phyloP scores from a whole-genome alignment of 2,113 vertebrate genomes.

The Romanogobio albipinnatus region DNA sequence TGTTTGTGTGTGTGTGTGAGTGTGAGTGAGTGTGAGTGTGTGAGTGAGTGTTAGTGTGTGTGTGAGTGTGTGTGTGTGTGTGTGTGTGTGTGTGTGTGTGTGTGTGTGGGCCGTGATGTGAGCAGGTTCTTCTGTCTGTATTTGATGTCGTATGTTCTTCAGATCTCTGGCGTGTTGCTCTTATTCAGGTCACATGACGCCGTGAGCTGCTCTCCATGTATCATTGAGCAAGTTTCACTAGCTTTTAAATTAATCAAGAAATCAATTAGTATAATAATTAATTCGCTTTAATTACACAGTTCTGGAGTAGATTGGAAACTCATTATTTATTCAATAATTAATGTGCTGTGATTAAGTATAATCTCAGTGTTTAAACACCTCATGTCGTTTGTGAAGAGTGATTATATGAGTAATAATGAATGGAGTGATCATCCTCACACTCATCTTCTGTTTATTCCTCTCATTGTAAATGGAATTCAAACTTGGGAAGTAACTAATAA shows the following conservation, averaged over 20 bases:
- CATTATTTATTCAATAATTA: conserved; percentile 62
- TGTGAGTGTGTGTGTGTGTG: too few species aligned
- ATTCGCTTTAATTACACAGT: conserved; percentile 58
- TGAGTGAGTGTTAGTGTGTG: too few species aligned
- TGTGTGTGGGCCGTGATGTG: too few species aligned
- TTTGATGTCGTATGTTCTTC: too few species aligned
- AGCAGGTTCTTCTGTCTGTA: too few species aligned
- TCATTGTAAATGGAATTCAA: neutral
- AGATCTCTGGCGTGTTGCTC: neutral
- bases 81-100: too few species aligned
- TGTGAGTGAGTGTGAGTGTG: too few species aligned
- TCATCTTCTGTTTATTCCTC: neutral
- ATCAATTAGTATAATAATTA: conserved; percentile 60
- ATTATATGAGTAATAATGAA: conserved; percentile 16
- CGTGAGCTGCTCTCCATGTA: conserved; percentile 31
- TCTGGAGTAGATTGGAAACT: conserved; percentile 47
- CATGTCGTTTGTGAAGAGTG: conserved; percentile 14
- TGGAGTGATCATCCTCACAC: too few species aligned
- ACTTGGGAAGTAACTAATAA: neutral
- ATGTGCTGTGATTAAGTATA: conserved; percentile 57
- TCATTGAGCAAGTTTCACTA: conserved; percentile 44
- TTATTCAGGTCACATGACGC: conserved; percentile 46
- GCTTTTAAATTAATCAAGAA: conserved; percentile 56
- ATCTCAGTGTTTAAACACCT: conserved; percentile 53
- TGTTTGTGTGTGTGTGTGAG: too few species aligned